These are phyloP conservation scores for Prunella fulvescens DNA, from an alignment of 2,113 vertebrate species.

Conservation along the genomic window DNA sequence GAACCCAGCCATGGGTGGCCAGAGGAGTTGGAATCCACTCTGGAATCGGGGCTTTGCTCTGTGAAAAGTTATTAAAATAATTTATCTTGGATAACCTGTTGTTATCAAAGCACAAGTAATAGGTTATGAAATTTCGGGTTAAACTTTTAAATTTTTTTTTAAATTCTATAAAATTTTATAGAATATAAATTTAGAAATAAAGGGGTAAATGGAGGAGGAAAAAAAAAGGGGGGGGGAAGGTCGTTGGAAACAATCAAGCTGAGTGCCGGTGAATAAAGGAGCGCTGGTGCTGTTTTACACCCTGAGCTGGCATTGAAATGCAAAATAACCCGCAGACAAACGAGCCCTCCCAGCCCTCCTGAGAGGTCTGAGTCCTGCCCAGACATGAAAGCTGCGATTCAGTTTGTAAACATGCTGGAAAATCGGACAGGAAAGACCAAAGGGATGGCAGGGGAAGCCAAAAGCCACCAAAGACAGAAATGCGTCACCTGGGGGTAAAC, in stretches of 20 bases:
- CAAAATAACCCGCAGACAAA: background rate
- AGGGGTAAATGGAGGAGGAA: too few relatives aligned
- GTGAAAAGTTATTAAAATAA: background rate
- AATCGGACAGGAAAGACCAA: background rate
- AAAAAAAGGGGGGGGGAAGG: background rate
- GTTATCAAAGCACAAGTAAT: background rate
- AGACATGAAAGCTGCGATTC: background rate
- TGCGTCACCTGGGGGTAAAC: rapidly evolving
- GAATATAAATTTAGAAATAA: background rate
- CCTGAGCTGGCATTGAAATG: background rate
- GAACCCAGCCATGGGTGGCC: background rate
- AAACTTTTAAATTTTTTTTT: background rate
- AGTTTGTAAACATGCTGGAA: background rate
- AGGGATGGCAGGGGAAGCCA: background rate
- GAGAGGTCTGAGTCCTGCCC: background rate
- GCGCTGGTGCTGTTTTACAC: background rate
- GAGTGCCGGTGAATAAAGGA: background rate
- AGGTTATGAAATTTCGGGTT: background rate
- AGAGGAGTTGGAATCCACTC: background rate
- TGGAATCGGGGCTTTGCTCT: background rate
- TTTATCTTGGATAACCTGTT: background rate
- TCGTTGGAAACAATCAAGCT: background rate
- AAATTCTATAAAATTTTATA: background rate
- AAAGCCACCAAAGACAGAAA: background rate
- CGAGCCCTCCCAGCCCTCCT: background rate